phyloP scores from a whole-genome alignment of 2,888 invertebrate species.

The Mimas tiliae region DNA sequence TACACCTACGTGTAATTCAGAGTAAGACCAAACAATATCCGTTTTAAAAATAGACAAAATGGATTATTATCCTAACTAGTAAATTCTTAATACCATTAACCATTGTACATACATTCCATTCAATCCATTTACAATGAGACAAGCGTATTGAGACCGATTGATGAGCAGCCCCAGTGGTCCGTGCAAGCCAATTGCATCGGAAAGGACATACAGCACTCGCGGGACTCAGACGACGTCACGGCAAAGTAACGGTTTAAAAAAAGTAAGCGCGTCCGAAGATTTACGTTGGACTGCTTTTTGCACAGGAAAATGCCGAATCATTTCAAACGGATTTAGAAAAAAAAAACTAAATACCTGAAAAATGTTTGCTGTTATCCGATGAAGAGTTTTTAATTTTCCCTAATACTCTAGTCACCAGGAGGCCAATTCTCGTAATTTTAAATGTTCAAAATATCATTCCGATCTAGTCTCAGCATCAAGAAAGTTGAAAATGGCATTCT shows the following conservation, averaged over 20 bases:
- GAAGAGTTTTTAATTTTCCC: too few relatives aligned
- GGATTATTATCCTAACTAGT: neutral
- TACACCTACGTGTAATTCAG: too few relatives aligned
- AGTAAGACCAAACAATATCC: too few relatives aligned
- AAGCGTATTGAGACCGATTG: slow-evolving; percentile 41
- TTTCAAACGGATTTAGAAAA: too few relatives aligned
- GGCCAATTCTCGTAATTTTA: too few relatives aligned
- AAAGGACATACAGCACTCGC: slow-evolving; percentile 40
- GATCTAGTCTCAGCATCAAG: too few relatives aligned
- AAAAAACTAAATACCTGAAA: too few relatives aligned
- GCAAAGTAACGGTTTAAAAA: slow-evolving; percentile 6
- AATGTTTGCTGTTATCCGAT: too few relatives aligned
- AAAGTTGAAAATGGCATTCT: too few relatives aligned
- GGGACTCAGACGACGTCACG: slow-evolving; percentile 33
- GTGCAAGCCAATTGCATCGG: slow-evolving; percentile 39
- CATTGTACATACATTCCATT: neutral
- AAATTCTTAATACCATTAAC: neutral
- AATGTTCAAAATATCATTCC: too few relatives aligned
- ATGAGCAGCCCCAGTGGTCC: slow-evolving; percentile 48
- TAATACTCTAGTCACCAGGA: too few relatives aligned
- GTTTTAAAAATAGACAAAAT: too few relatives aligned
- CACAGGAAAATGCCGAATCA: neutral
- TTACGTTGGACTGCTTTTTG: neutral
- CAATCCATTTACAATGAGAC: neutral
- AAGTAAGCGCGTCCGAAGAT: slow-evolving; percentile 10